Conservation (phyloP, 2,797 vertebrate species). For the Amphiprion clarkii region DNA sequence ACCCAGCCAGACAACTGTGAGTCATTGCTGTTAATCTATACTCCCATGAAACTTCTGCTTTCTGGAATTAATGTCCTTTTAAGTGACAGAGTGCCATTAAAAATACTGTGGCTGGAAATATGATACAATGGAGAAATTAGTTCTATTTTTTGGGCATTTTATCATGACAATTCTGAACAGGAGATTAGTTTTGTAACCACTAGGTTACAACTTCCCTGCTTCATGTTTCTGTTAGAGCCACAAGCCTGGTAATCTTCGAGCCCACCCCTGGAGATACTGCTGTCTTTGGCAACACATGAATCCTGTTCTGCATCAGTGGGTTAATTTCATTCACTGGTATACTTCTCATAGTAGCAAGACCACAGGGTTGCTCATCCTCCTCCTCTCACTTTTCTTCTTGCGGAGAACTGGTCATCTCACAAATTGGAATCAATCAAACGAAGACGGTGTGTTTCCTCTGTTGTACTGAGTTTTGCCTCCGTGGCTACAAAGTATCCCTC, state of each 20-base stretch:
- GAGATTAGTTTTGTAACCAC: slow-evolving; percentile 6
- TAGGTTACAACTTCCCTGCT: slow-evolving; percentile 5
- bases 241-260: slow-evolving; percentile 20
- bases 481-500: slow-evolving; percentile 28
- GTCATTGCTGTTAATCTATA: no score
- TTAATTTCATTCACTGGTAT: slow-evolving; percentile 42
- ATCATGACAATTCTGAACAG: background rate
- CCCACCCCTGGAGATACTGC: slow-evolving; percentile 21
- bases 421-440: slow-evolving; percentile 48
- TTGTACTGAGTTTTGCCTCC: slow-evolving; percentile 43
- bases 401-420: slow-evolving; percentile 39
- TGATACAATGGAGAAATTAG: no score
- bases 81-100: background rate
- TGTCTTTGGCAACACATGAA: slow-evolving; percentile 23
- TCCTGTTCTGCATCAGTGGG: slow-evolving; percentile 31
- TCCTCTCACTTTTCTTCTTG: slow-evolving; percentile 11
- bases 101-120: background rate
- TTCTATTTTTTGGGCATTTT: background rate
- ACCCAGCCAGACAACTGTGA: background rate
- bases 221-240: slow-evolving; percentile 30
- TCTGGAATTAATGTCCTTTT: no score
- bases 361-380: slow-evolving; percentile 29
- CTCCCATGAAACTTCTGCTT: no score
- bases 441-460: slow-evolving; percentile 41
- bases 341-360: slow-evolving; percentile 16